phyloP scores from a whole-genome alignment of 2,797 vertebrate species.

The Champsocephalus gunnari region DNA sequence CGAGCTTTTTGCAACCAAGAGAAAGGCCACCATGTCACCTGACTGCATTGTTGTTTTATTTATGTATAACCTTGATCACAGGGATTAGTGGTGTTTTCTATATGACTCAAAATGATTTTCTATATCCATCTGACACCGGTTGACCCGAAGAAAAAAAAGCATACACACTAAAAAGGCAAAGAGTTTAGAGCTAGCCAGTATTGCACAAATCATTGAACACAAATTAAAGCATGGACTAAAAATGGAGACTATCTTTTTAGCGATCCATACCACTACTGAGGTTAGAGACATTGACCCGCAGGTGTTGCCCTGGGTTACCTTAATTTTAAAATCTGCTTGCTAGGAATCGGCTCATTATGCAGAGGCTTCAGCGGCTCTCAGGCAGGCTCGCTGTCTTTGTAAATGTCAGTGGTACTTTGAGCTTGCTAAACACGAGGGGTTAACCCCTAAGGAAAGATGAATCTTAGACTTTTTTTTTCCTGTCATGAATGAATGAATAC shows the following conservation, averaged over 20 bases:
- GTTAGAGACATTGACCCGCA: conserved; percentile 4
- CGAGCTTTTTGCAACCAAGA: conserved; percentile 34
- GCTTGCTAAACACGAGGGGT: conserved; percentile 3
- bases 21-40: conserved; percentile 2
- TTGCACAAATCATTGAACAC: background rate
- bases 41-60: background rate
- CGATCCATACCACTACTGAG: conserved; percentile 19
- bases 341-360: conserved; percentile 3
- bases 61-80: conserved; percentile 16
- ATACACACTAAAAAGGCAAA: background rate
- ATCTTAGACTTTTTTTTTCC: background rate
- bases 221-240: conserved; percentile 20
- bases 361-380: conserved; percentile 23
- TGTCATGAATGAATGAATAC: conserved; percentile 1
- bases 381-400: conserved; percentile 23
- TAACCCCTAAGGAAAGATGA: conserved; percentile 6
- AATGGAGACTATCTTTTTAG: conserved; percentile 8
- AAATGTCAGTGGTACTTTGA: conserved; percentile 24
- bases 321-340: background rate
- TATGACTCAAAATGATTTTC: conserved; percentile 26
- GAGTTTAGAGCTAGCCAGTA: background rate
- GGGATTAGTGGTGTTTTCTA: conserved; percentile 27
- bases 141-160: background rate
- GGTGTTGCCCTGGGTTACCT: background rate
- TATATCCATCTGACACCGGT: conserved; percentile 20